A percentile compares a stretch with the other conserved stretches of the same genome.
These are phyloP conservation scores for Anorthoa munda DNA, from an alignment of 2,888 invertebrate genomes.

Conservation along the genomic window DNA sequence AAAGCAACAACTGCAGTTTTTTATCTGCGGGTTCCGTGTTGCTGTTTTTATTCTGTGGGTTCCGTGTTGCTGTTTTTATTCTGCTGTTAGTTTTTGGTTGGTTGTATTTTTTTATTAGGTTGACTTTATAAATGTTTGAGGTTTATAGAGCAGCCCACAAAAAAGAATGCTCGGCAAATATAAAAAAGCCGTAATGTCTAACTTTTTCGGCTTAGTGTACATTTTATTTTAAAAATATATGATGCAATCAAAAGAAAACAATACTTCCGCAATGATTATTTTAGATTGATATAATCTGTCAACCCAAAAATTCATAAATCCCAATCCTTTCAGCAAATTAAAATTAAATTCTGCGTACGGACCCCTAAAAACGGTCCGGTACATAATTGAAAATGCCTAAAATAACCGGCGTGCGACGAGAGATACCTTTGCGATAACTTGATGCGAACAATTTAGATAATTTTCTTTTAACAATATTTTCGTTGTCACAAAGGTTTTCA, in stretches of 20 bases:
- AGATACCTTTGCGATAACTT: constrained; percentile 77
- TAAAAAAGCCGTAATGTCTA: too few species aligned
- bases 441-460: constrained; percentile 78
- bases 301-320: neutral
- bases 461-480: constrained; percentile 76
- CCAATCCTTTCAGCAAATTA: neutral
- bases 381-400: constrained; percentile 89
- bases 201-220: too few species aligned
- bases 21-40: constrained; percentile 39
- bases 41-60: constrained; percentile 23
- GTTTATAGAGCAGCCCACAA: too few species aligned
- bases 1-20: neutral
- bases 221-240: too few species aligned
- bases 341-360: constrained; percentile 10
- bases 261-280: too few species aligned
- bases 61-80: constrained; percentile 32
- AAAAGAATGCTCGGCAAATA: too few species aligned
- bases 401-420: constrained; percentile 76
- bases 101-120: neutral
- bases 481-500: constrained; percentile 65
- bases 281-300: neutral
- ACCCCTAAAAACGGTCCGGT: constrained; percentile 62
- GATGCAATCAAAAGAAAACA: too few species aligned
- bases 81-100: neutral
- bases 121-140: too few species aligned